Base-by-base conservation (phyloP, 2,797 vertebrate species). In the Taenioides sp. region DNA sequence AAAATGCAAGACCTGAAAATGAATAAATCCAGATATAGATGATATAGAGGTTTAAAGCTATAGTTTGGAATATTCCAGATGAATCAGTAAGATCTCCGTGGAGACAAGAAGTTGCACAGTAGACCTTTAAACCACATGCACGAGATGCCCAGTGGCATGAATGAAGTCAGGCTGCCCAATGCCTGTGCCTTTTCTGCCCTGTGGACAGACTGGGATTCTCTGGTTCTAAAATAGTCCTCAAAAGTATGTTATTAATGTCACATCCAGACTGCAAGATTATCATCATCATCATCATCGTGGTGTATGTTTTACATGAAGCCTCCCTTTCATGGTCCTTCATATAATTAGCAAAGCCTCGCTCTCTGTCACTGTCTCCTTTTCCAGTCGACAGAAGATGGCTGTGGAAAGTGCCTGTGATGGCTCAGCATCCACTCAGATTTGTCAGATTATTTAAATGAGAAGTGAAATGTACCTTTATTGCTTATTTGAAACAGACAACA, bases 171-270 rank as follows among this genome's bases (percentile, higher is more conserved):
- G 63, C 68, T 27, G 74, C 61, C 81, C 54, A 34, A 74, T 79
- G 57, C 72, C 71, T 77, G 76, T 79, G 57, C 72, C 71, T 78
- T 57, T 75, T 80, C 86, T 75, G 71, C 71, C 64, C 70, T 69
- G 28, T 52, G 49, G 71, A 70, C 84, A 81, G 74, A 78, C 67
- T 74, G 72, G 63, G 77, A 70, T 79, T 77, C 50, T 40, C 70
- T 81, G 43, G 50, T 43, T 85, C 74, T 73, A 84, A 88, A 91
- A 91, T 86, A 86, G 79, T 73, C 69, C 27, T 16, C 65, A 62
- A 81, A 73, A 89, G 81, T 73, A 71, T 91, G 83, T 86, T 73
- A 91, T 90, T 91, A 90, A 91, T 90, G 87, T 88, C 85, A 82
- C 69, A 81, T 72, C 77, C 76, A 87, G 86, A 83, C 78, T 72